A percentile compares a stretch with the other conserved stretches of the same genome.
Evolutionary conservation across 2,797 vertebrate species (phyloP).

Genomic region (Thripadectes ignobilis): DNA sequence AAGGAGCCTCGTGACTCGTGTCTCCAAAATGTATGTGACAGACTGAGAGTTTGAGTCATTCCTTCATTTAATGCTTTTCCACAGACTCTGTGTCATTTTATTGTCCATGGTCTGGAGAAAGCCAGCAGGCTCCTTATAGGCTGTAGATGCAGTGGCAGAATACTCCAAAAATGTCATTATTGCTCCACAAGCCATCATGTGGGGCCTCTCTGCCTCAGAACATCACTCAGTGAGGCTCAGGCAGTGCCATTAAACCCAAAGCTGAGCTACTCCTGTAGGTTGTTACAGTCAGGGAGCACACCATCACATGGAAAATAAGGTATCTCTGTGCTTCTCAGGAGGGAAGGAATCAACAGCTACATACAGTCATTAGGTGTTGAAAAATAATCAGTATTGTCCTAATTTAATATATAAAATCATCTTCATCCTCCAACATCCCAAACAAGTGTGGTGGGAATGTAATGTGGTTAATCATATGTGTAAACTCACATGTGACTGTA

Average conservation of each 20-base stretch:
- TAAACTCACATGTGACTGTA: not conserved
- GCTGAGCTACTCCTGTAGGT: fast-evolving
- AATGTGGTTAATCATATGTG: not conserved
- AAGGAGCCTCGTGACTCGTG: not conserved
- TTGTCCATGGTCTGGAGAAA: not conserved
- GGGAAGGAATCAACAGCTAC: not conserved
- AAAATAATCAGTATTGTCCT: not conserved
- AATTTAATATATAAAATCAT: not conserved
- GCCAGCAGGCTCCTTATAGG: not conserved
- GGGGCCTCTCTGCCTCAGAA: not conserved
- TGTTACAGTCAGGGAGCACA: not conserved
- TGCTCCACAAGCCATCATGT: not conserved
- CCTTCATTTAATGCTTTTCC: not conserved
- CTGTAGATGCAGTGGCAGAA: not conserved
- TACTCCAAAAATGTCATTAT: not conserved
- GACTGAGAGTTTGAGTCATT: not conserved
- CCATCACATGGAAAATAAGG: not conserved
- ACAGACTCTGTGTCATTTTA: not conserved
- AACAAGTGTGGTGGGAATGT: not conserved
- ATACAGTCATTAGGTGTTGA: not conserved
- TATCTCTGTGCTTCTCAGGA: not conserved
- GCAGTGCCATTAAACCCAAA: not conserved
- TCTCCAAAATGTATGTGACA: not conserved
- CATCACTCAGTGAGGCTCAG: not conserved
- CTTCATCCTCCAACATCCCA: not conserved